A percentile compares a stretch with the other conserved stretches of the same genome.
Conservation (phyloP, 2,113 vertebrate genomes). For the Rissa tridactyla region DNA sequence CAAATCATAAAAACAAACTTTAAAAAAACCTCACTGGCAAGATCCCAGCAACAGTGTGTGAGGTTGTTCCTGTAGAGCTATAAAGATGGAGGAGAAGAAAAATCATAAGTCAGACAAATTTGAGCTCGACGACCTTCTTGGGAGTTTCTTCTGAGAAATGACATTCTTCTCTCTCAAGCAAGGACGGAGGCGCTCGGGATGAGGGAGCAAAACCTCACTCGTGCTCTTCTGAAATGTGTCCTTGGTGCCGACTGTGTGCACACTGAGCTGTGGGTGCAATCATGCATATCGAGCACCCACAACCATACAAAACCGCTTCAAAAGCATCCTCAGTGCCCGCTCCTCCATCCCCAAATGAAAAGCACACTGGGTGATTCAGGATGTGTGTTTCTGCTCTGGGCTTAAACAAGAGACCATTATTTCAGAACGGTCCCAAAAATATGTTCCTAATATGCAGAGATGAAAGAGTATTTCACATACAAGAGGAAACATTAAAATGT, state of each 20-base stretch:
- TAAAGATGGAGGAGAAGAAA: slow-evolving; percentile 19
- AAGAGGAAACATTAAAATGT: slow-evolving; percentile 53
- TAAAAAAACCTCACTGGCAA: slow-evolving; percentile 13
- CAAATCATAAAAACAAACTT: slow-evolving; percentile 47
- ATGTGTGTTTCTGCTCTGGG: slow-evolving; percentile 62
- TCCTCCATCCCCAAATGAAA: slow-evolving; percentile 52
- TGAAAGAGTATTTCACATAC: slow-evolving; percentile 48
- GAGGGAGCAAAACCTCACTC: slow-evolving; percentile 1
- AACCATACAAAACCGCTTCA: slow-evolving; percentile 37
- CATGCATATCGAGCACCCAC: neutral
- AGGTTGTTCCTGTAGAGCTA: slow-evolving; percentile 13
- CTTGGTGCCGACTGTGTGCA: neutral
- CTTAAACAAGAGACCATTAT: slow-evolving; percentile 66
- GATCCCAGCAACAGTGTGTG: slow-evolving; percentile 30
- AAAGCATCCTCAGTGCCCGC: neutral
- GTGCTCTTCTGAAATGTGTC: neutral
- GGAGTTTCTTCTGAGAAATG: neutral
- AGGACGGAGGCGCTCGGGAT: neutral
- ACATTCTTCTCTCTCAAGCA: slow-evolving; percentile 30
- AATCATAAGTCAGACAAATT: slow-evolving; percentile 13
- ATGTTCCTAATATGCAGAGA: slow-evolving; percentile 67
- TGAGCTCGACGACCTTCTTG: neutral
- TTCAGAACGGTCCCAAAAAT: slow-evolving; percentile 69
- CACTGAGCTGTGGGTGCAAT: neutral
- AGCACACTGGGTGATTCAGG: slow-evolving; percentile 66